Evolutionary conservation across 2,797 vertebrate genomes (phyloP).

Genomic region (Acipenser ruthenus): DNA sequence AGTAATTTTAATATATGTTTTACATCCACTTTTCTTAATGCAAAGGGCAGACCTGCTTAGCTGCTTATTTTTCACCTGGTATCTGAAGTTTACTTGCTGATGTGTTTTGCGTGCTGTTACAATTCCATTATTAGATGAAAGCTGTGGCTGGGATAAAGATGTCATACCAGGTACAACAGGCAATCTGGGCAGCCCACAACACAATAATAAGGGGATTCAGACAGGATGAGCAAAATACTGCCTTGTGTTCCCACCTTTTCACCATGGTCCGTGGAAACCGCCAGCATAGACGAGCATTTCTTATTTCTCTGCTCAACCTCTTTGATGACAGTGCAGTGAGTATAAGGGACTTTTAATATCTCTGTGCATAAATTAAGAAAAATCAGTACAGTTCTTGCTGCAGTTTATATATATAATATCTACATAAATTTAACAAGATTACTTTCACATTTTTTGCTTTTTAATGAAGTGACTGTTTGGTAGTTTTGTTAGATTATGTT

Average conservation of each 20-base stretch:
- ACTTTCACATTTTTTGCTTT: no score
- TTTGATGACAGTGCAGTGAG: constrained; percentile 94
- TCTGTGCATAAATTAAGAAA: no score
- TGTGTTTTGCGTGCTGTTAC: no score
- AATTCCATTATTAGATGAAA: constrained; percentile 78
- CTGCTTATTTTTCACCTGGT: no score
- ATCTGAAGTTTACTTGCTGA: no score
- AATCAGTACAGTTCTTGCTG: no score
- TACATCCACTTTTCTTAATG: no score
- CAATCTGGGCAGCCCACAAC: constrained; percentile 67
- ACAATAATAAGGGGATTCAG: constrained; percentile 78
- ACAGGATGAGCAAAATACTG: constrained; percentile 71
- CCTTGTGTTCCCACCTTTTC: constrained; percentile 89
- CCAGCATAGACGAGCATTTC: constrained; percentile 87
- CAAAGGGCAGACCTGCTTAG: no score
- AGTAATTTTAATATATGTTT: constrained; percentile 2
- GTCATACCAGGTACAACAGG: constrained; percentile 93
- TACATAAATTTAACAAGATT: no score
- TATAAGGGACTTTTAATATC: constrained; percentile 9
- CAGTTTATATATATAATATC: no score
- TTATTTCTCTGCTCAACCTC: constrained; percentile 90
- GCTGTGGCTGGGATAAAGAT: constrained; percentile 97
- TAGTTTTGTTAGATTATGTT: no score
- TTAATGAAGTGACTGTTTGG: no score
- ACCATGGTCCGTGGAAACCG: constrained; percentile 89